Evolutionary conservation across 1,140 invertebrate species (phyloP), one percentile per base, ranked within the genome.

Genomic region (Drosophila varians): DNA sequence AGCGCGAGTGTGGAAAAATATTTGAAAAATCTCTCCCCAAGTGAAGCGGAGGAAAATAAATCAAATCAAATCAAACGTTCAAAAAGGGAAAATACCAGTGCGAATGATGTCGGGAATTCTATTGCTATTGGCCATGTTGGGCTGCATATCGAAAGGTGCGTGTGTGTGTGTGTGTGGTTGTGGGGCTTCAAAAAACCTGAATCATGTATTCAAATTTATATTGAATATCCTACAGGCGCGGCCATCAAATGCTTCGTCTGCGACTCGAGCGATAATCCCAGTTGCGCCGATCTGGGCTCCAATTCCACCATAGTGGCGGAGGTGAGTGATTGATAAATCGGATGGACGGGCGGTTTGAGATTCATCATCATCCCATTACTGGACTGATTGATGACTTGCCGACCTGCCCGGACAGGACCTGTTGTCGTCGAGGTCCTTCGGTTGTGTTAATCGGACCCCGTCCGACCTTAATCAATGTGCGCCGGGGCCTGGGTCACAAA

Each of bases 171-270:
- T 42, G 9, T 47, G 45, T 56, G n/a, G 7, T 9, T 21, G 5
- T n/a, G 16, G 14, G 34, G n/a, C 11, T 2, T 16, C 7, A 36
- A 16, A 16, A 42, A 47, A 46, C 19, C 11, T 1, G 12, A 31
- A 25, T 18, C 4, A 14, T 38, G n/a, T 38, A 0, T 25, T 12
- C 5, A 52, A 45, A 57, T 48, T 14, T 26, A 52, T 52, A 43
- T 61, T 65, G 28, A 38, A 47, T 75, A 72, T 36, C 52, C 71
- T 23, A 46, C 68, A 90, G 89, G 78, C 68, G 92, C 91, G 69
- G 92, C 94, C 14, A 93, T 96, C 72, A 91, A 93, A 70, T 97
- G 96, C 86, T 97, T 93, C 91, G 94, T 96, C 54, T 97, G 96
- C 91, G 96, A 96, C 92, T 96, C 95, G 77, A 94, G 94, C 82